These are phyloP conservation scores for Drosophila dives DNA, from an alignment of 2,888 invertebrate species.

Conservation along the genomic window DNA sequence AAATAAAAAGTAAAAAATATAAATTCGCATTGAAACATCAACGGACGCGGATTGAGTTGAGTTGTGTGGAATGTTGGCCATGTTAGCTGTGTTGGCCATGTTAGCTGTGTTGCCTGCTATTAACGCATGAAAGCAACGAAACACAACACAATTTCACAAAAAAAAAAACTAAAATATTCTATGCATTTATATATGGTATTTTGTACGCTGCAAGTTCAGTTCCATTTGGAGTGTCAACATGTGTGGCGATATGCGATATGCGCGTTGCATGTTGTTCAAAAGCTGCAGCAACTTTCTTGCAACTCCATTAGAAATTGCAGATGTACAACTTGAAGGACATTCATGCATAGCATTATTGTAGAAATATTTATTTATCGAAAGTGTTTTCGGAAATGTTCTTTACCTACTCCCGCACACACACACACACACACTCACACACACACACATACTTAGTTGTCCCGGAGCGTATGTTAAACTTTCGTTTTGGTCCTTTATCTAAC, in stretches of 20 bases:
- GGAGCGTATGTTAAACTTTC: constrained; percentile 15
- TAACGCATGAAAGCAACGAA: not conserved
- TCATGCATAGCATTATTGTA: not conserved
- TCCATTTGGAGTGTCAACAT: constrained; percentile 48
- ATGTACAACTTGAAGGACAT: not conserved
- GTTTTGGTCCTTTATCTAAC: not conserved
- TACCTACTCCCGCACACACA: not conserved
- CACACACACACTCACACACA: not conserved
- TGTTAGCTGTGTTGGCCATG: not conserved
- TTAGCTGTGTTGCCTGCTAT: too few relatives aligned
- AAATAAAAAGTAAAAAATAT: not conserved
- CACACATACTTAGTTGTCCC: constrained; percentile 1
- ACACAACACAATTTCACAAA: not conserved
- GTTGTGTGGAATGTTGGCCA: not conserved
- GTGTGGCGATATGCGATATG: not conserved
- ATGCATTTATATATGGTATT: constrained; percentile 13
- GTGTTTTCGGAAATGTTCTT: constrained; percentile 1
- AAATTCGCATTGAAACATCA: constrained; percentile 2
- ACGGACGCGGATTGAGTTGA: not conserved
- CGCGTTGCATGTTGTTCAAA: not conserved
- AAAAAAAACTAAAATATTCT: not conserved
- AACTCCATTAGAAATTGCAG: constrained; percentile 1
- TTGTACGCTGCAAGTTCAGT: constrained; percentile 40
- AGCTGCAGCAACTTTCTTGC: not conserved
- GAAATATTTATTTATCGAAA: constrained; percentile 17